phyloP scores from a whole-genome alignment of 2,113 vertebrate genomes.

The Gymnogyps californianus region DNA sequence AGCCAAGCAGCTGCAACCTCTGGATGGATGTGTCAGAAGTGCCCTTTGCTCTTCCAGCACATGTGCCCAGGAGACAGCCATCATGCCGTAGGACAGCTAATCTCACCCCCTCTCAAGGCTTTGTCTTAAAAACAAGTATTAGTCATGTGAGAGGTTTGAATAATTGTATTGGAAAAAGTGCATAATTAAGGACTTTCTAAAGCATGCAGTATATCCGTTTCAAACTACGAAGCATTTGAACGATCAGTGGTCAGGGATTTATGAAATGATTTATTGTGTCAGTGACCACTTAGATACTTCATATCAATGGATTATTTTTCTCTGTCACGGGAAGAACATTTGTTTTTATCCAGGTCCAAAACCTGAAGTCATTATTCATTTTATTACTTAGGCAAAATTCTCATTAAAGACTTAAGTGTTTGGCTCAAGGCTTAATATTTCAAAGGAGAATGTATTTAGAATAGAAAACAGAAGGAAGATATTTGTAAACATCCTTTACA shows the following conservation, averaged over 20 bases:
- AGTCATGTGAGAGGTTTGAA: neutral
- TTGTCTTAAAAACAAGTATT: neutral
- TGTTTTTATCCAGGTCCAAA: constrained; percentile 1
- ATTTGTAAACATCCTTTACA: constrained; percentile 9
- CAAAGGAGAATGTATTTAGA: neutral
- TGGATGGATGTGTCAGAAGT: neutral
- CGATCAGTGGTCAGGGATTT: neutral
- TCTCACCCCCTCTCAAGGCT: neutral
- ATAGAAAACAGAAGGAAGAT: neutral
- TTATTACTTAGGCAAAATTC: neutral
- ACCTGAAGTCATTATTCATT: neutral
- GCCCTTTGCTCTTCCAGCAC: neutral
- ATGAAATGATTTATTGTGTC: neutral
- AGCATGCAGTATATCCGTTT: neutral
- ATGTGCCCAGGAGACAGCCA: neutral
- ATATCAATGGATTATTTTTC: neutral
- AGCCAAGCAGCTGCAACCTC: neutral
- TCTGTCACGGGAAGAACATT: neutral
- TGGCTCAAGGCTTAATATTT: neutral
- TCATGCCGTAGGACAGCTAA: rapidly evolving
- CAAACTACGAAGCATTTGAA: neutral
- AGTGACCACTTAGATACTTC: neutral
- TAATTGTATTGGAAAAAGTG: neutral
- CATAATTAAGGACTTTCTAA: neutral
- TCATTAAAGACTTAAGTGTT: neutral